Conservation (phyloP, 2,113 vertebrate genomes). For the Siphamia tubifer region DNA sequence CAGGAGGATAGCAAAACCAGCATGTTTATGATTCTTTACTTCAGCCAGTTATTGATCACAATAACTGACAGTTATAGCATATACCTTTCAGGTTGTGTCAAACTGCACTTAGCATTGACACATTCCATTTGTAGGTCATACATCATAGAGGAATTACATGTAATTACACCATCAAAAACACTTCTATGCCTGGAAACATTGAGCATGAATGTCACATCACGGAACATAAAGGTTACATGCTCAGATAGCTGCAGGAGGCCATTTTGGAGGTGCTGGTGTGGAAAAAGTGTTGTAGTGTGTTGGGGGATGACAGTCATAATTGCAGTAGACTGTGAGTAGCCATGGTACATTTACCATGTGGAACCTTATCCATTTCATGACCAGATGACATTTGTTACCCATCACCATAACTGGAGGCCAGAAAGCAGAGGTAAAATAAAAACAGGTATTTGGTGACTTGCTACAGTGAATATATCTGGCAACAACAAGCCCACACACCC, state of each 20-base stretch:
- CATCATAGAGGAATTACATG: slow-evolving; percentile 35
- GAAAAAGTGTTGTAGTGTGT: slow-evolving; percentile 38
- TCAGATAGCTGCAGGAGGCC: slow-evolving; percentile 12
- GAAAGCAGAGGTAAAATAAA: background rate
- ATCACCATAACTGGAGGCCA: background rate
- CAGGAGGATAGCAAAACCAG: slow-evolving; percentile 9
- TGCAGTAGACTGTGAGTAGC: slow-evolving; percentile 21
- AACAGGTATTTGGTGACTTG: slow-evolving; percentile 2
- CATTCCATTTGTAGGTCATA: background rate
- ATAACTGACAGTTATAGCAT: slow-evolving; percentile 17
- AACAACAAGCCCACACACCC: background rate
- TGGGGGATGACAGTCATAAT: slow-evolving; percentile 30
- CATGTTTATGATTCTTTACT: slow-evolving; percentile 8
- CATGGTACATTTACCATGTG: slow-evolving; percentile 37
- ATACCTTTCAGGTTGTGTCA: slow-evolving; percentile 22
- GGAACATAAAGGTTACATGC: slow-evolving; percentile 44
- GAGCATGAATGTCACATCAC: slow-evolving; percentile 10
- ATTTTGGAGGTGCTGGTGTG: slow-evolving; percentile 28
- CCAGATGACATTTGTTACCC: slow-evolving; percentile 5
- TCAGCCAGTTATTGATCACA: slow-evolving; percentile 41
- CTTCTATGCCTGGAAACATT: slow-evolving; percentile 16
- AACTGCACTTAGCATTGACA: background rate
- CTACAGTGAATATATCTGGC: slow-evolving; percentile 8
- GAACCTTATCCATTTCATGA: slow-evolving; percentile 21
- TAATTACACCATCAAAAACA: slow-evolving; percentile 44